phyloP scores from a whole-genome alignment of 1,140 invertebrate genomes.

The Hyles euphorbiae region DNA sequence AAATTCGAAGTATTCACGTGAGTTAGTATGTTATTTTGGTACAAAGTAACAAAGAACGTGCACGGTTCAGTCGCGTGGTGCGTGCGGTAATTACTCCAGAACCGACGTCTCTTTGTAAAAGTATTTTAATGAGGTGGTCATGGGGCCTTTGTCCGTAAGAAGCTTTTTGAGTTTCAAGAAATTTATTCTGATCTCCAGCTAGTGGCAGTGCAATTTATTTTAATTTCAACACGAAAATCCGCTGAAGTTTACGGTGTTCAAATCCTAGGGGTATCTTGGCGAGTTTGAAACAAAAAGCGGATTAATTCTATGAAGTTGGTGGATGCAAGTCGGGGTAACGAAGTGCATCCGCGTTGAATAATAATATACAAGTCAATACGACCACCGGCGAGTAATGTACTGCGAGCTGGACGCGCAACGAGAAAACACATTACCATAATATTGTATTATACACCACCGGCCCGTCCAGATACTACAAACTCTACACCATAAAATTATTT shows the following conservation, averaged over 20 bases:
- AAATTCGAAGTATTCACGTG: too few species aligned
- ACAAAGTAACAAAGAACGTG: not conserved
- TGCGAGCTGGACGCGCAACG: not conserved
- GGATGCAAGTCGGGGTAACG: slow-evolving; percentile 7
- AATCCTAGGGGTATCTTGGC: slow-evolving; percentile 4
- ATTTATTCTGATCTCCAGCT: too few species aligned
- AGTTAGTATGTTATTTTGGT: too few species aligned
- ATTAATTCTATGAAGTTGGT: slow-evolving; percentile 19
- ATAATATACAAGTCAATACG: slow-evolving; percentile 11
- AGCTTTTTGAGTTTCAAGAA: not conserved
- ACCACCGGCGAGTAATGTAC: not conserved
- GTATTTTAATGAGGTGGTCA: slow-evolving; percentile 2
- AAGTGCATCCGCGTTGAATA: slow-evolving; percentile 13
- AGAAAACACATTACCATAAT: too few species aligned
- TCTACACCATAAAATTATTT: too few species aligned
- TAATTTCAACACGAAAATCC: slow-evolving; percentile 3
- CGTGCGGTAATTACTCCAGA: slow-evolving; percentile 1
- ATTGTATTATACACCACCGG: too few species aligned
- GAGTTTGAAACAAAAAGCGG: slow-evolving; percentile 16
- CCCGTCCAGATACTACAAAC: too few species aligned
- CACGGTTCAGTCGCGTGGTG: not conserved
- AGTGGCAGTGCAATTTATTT: not conserved
- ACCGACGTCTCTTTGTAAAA: slow-evolving; percentile 3
- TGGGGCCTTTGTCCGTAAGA: not conserved
- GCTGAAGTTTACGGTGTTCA: slow-evolving; percentile 6